phyloP scores from a whole-genome alignment of 2,797 vertebrate species.

The Potorous gilbertii region DNA sequence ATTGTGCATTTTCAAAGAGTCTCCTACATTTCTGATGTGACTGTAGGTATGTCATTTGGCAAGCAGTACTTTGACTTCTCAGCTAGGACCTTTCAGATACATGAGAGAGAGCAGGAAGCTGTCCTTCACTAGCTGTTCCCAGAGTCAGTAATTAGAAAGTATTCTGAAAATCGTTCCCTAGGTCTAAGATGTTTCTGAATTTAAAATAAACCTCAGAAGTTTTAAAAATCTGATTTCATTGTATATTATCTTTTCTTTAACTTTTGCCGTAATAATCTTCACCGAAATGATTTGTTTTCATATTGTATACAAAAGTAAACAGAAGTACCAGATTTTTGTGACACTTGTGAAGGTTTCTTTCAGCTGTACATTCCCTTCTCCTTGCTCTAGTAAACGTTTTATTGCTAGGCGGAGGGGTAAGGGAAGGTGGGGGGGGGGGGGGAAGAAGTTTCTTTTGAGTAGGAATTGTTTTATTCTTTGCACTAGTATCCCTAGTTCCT shows the following conservation, averaged over 20 bases:
- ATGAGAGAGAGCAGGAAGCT: conserved; percentile 1
- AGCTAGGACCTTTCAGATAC: conserved; percentile 55
- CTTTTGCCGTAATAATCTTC: conserved; percentile 77
- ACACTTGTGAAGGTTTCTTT: conserved; percentile 85
- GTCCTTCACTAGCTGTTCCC: conserved; percentile 22
- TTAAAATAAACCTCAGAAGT: conserved; percentile 44
- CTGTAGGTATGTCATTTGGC: neutral
- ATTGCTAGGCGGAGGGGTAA: conserved; percentile 72
- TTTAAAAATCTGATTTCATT: conserved; percentile 70
- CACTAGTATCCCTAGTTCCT: neutral
- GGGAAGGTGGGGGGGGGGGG: conserved; percentile 37
- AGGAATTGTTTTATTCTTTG: neutral
- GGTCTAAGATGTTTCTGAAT: conserved; percentile 58
- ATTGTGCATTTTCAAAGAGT: neutral
- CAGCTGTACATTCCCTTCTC: conserved; percentile 86
- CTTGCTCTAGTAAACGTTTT: conserved; percentile 89
- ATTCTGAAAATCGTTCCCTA: conserved; percentile 1
- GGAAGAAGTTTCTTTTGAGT: neutral
- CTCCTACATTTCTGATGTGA: neutral
- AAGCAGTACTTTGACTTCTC: conserved; percentile 40
- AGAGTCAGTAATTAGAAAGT: conserved; percentile 9
- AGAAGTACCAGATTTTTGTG: conserved; percentile 82
- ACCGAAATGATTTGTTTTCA: conserved; percentile 80
- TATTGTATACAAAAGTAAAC: conserved; percentile 83
- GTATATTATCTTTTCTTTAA: conserved; percentile 43